Evolutionary conservation across 1,140 invertebrate genomes (phyloP).

Genomic region (Drosophila miranda): DNA sequence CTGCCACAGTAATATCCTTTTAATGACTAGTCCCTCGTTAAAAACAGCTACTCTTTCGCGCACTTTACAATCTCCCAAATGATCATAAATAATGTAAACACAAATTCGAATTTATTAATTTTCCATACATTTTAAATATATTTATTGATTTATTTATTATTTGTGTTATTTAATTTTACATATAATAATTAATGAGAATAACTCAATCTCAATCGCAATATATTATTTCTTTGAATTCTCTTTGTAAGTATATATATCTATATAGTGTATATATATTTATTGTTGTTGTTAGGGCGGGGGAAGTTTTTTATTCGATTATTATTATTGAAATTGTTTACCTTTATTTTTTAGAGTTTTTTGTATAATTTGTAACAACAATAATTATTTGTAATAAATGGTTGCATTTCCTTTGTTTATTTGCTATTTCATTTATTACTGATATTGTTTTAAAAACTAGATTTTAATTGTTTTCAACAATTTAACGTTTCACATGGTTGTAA

Average conservation of each 20-base stretch:
- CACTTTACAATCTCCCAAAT: no score
- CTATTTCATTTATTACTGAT: slow-evolving; percentile 43
- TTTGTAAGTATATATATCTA: slow-evolving; percentile 47
- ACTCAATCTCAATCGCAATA: slow-evolving; percentile 70
- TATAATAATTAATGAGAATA: slow-evolving; percentile 80
- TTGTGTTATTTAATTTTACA: slow-evolving; percentile 75
- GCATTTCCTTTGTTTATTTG: slow-evolving; percentile 45
- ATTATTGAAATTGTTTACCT: slow-evolving; percentile 39
- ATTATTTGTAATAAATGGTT: slow-evolving; percentile 70
- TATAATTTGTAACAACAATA: slow-evolving; percentile 75
- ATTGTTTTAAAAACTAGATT: slow-evolving; percentile 68
- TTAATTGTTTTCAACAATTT: slow-evolving; percentile 76
- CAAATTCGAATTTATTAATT: background rate
- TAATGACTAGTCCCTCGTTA: background rate
- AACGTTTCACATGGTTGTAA: slow-evolving; percentile 74
- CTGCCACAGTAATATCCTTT: background rate
- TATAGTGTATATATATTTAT: slow-evolving; percentile 59
- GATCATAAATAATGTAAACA: background rate
- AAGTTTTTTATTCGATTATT: slow-evolving; percentile 54
- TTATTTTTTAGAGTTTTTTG: slow-evolving; percentile 48
- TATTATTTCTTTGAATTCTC: slow-evolving; percentile 60
- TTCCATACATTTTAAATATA: slow-evolving; percentile 67
- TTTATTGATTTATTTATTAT: slow-evolving; percentile 68
- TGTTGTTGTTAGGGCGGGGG: slow-evolving; percentile 72
- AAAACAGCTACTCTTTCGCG: no score